Percentiles rank a stretch among this genome's conserved stretches.
Evolutionary conservation across 2,113 vertebrate species (phyloP).

Genomic region (Gopherus flavomarginatus): DNA sequence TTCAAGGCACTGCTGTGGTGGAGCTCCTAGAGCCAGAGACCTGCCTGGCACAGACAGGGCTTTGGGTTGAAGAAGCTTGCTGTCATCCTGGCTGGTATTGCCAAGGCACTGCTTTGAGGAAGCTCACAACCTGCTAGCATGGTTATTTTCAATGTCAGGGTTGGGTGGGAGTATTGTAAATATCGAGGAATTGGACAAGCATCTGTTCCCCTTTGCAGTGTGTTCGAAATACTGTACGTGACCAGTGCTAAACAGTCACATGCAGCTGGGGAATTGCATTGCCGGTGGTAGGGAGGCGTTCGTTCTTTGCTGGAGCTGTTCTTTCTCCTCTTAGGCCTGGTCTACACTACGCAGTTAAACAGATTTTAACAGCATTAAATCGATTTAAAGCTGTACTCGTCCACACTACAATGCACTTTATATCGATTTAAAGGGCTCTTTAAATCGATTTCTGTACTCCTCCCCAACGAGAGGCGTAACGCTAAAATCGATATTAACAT

Average conservation of each 20-base stretch:
- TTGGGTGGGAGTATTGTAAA: neutral
- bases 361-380: too few species aligned
- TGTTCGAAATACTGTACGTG: neutral
- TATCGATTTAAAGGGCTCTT: too few species aligned
- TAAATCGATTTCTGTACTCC: too few species aligned
- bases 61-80: accelerated
- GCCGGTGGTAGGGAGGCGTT: neutral
- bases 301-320: neutral
- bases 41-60: accelerated
- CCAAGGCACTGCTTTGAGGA: neutral
- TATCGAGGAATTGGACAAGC: neutral
- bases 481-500: too few species aligned
- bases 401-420: too few species aligned
- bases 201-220: neutral
- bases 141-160: neutral
- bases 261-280: neutral
- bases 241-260: neutral
- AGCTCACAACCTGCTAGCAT: neutral
- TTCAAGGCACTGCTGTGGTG: neutral
- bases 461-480: too few species aligned
- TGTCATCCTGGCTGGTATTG: neutral
- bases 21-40: neutral
- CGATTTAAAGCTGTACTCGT: too few species aligned
- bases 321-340: neutral
- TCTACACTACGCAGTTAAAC: too few species aligned